Conservation (phyloP, 2,888 invertebrate species). For the Tryphoninae sp. region DNA sequence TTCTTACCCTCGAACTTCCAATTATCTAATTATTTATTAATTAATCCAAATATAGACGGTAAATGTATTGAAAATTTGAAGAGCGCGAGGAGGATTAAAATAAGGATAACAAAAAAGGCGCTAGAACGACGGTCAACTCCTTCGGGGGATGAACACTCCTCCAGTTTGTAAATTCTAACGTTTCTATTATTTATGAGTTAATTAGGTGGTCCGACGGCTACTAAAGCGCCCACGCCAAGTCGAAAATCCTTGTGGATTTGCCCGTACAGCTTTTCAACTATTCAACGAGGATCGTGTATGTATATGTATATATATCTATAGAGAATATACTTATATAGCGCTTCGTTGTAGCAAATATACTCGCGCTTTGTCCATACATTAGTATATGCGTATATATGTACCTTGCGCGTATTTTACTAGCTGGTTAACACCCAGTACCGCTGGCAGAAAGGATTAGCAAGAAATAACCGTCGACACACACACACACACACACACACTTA, state of each 20-base stretch:
- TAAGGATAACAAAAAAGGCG: neutral
- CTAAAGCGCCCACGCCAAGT: constrained; percentile 40
- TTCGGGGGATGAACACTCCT: neutral
- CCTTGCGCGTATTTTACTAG: constrained; percentile 44
- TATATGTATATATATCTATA: neutral
- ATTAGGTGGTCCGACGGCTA: constrained; percentile 42
- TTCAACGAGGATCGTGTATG: constrained; percentile 5
- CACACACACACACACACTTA: neutral
- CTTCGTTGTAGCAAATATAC: constrained; percentile 2
- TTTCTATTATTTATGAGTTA: constrained; percentile 58
- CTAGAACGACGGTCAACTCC: neutral
- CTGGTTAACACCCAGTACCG: constrained; percentile 42
- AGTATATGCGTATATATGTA: constrained; percentile 10
- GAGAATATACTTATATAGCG: neutral
- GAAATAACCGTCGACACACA: constrained; percentile 32
- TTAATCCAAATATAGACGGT: no score
- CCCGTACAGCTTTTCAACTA: constrained; percentile 40
- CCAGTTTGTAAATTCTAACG: constrained; percentile 38
- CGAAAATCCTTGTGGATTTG: constrained; percentile 55
- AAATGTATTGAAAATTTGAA: no score
- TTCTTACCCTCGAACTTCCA: no score
- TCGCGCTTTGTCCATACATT: constrained; percentile 7
- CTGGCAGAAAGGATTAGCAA: constrained; percentile 52
- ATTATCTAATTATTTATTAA: no score
- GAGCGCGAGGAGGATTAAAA: no score